A percentile compares a stretch with the other conserved stretches of the same genome.
Conservation (phyloP, 2,888 invertebrate genomes). For the Clostera curtula region DNA sequence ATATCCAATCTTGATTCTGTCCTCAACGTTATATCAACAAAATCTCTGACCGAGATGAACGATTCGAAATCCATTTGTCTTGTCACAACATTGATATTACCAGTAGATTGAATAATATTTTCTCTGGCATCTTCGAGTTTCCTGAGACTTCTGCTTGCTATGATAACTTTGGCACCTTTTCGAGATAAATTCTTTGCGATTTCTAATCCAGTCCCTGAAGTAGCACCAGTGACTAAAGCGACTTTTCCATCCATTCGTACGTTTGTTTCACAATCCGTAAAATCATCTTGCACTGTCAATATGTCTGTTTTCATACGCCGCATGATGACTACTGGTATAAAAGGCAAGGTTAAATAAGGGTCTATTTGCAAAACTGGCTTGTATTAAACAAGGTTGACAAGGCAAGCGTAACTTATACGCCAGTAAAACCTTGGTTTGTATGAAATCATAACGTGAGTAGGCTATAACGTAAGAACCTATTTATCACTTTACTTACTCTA, state of each 20-base stretch:
- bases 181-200: conserved; percentile 54
- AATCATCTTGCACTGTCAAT: conserved; percentile 33
- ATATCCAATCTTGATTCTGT: conserved; percentile 64
- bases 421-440: no score
- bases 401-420: no score
- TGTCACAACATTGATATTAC: conserved; percentile 30
- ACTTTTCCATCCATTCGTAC: conserved; percentile 44
- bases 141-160: conserved; percentile 64
- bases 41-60: conserved; percentile 68
- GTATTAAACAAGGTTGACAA: no score
- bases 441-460: no score
- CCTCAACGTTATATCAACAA: conserved; percentile 69
- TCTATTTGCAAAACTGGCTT: no score
- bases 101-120: conserved; percentile 29
- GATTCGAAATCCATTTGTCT: conserved; percentile 68
- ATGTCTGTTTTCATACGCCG: conserved; percentile 4
- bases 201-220: conserved; percentile 49
- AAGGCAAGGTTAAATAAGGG: conserved; percentile 6
- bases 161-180: conserved; percentile 72
- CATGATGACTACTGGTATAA: conserved; percentile 11
- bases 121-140: conserved; percentile 33
- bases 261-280: conserved; percentile 37
- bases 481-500: no score
- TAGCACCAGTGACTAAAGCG: conserved; percentile 55
- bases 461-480: no score